Conservation (phyloP, 2,888 invertebrate genomes). For the Ariolimax columbianus region DNA sequence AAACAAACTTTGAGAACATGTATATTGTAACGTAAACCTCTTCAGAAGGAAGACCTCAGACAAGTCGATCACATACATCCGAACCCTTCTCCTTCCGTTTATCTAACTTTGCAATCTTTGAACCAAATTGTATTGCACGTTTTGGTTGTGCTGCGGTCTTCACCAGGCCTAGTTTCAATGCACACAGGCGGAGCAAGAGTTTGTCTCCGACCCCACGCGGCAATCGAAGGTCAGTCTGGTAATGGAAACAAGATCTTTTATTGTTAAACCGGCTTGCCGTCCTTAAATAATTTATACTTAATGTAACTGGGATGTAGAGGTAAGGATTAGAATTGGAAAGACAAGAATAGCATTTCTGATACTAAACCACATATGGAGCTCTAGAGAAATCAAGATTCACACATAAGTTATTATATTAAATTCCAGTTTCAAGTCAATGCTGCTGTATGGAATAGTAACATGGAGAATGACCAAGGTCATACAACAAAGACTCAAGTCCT, state of each 20-base stretch:
- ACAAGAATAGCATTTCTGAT: too few relatives aligned
- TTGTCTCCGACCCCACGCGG: slow-evolving; percentile 94
- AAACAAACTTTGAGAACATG: too few relatives aligned
- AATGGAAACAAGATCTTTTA: background rate
- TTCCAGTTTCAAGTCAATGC: too few relatives aligned
- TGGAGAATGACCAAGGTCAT: too few relatives aligned
- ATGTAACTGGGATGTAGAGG: too few relatives aligned
- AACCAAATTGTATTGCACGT: slow-evolving; percentile 97
- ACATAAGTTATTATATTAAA: too few relatives aligned
- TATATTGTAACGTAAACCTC: too few relatives aligned
- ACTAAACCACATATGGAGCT: too few relatives aligned
- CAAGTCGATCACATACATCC: slow-evolving; percentile 82
- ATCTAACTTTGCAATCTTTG: slow-evolving; percentile 88
- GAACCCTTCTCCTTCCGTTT: slow-evolving; percentile 92
- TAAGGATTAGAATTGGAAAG: too few relatives aligned
- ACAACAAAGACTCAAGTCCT: too few relatives aligned
- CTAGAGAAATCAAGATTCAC: too few relatives aligned
- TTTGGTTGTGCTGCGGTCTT: slow-evolving; percentile 86
- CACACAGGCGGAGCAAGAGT: slow-evolving; percentile 85
- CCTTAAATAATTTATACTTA: background rate
- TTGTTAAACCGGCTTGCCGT: background rate
- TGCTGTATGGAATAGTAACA: too few relatives aligned
- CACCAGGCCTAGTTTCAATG: slow-evolving; percentile 75
- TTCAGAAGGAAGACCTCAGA: background rate
- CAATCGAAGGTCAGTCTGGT: slow-evolving; percentile 71